Conservation (phyloP, 2,113 vertebrate genomes). For the Corydoras sp. region DNA sequence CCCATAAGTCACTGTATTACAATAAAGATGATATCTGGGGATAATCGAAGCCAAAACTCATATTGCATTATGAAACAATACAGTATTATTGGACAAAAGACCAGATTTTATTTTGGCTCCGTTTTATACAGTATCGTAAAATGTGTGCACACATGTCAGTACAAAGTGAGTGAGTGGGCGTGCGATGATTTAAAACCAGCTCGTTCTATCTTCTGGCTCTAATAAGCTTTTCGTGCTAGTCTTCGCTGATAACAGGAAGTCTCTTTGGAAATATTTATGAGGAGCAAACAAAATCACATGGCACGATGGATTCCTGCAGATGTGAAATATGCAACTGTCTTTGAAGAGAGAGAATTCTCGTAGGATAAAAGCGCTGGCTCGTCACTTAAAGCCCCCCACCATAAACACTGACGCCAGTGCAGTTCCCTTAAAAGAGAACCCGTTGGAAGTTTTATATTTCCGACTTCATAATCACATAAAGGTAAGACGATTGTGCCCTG, state of each 20-base stretch:
- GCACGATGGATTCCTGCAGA: conserved; percentile 29
- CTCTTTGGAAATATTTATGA: conserved; percentile 31
- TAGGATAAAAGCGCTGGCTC: neutral
- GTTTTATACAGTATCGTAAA: conserved; percentile 9
- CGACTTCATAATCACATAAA: too few relatives aligned
- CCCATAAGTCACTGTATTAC: too few relatives aligned
- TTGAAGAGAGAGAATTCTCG: neutral
- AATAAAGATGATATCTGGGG: neutral
- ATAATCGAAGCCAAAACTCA: neutral
- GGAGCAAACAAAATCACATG: conserved; percentile 26
- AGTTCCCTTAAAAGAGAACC: too few relatives aligned
- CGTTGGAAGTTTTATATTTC: too few relatives aligned
- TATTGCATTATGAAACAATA: conserved; percentile 20
- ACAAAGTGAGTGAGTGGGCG: conserved; percentile 33
- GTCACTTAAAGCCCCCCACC: neutral
- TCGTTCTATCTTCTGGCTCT: conserved; percentile 19
- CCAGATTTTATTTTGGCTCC: neutral
- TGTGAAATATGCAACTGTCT: conserved; percentile 24
- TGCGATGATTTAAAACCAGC: conserved; percentile 38
- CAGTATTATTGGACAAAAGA: conserved; percentile 12
- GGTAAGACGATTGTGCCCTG: neutral
- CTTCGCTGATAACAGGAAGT: conserved; percentile 23
- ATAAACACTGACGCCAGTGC: neutral
- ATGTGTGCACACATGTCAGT: neutral
- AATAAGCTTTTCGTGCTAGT: conserved; percentile 8